A percentile compares a stretch with the other conserved stretches of the same genome.
phyloP scores from a whole-genome alignment of 2,888 invertebrate genomes.

The Gibbula magus region DNA sequence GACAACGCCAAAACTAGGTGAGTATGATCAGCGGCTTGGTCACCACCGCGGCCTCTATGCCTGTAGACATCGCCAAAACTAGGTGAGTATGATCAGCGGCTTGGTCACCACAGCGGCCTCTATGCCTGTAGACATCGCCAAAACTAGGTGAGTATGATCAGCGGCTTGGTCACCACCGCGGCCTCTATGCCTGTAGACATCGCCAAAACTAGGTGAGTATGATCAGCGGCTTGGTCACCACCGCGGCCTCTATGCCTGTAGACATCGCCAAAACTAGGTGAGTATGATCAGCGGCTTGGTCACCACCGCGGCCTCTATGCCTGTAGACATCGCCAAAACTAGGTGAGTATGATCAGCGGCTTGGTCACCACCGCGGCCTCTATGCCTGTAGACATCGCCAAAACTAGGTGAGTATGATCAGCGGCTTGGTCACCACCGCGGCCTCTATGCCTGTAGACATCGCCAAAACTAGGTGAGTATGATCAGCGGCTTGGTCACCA shows the following conservation, averaged over 20 bases:
- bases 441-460: constrained; percentile 99
- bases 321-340: constrained; percentile 98
- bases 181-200: constrained; percentile 99
- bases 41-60: constrained; percentile 98
- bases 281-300: constrained; percentile 98
- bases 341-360: constrained; percentile 97
- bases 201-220: constrained; percentile 95
- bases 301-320: constrained; percentile 98
- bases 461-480: constrained; percentile 95
- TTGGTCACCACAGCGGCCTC: constrained; percentile 96
- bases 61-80: constrained; percentile 98
- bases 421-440: constrained; percentile 95
- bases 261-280: constrained; percentile 97
- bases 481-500: constrained; percentile 97
- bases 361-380: constrained; percentile 96
- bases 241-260: constrained; percentile 97
- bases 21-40: constrained; percentile 98
- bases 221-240: constrained; percentile 97
- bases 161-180: constrained; percentile 95
- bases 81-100: constrained; percentile 97
- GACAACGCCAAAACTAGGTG: constrained; percentile 97
- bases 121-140: constrained; percentile 99
- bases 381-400: constrained; percentile 99
- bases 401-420: constrained; percentile 98
- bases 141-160: constrained; percentile 98